Conservation (phyloP, 2,888 invertebrate genomes). For the Pachliopta kotzebuea region DNA sequence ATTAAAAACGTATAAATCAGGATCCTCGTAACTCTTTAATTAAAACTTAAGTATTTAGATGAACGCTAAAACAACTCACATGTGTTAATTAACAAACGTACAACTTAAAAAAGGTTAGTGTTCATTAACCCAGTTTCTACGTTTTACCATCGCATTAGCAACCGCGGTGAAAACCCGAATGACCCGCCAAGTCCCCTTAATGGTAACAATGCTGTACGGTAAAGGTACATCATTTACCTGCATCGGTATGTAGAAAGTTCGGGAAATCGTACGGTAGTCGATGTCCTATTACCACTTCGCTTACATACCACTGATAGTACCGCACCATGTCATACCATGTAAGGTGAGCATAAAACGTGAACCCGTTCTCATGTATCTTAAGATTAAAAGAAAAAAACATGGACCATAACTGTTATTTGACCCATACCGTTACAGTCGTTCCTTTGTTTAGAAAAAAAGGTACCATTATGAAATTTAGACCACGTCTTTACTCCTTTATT, state of each 20-base stretch:
- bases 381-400: slow-evolving; percentile 36
- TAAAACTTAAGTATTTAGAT: background rate
- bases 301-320: slow-evolving; percentile 36
- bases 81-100: slow-evolving; percentile 14
- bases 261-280: slow-evolving; percentile 46
- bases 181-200: slow-evolving; percentile 11
- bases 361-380: slow-evolving; percentile 60
- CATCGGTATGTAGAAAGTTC: slow-evolving; percentile 50
- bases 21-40: background rate
- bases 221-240: slow-evolving; percentile 13
- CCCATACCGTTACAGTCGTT: slow-evolving; percentile 39
- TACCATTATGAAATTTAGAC: background rate
- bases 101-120: slow-evolving; percentile 37
- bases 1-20: background rate
- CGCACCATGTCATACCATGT: slow-evolving; percentile 54
- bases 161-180: slow-evolving; percentile 21
- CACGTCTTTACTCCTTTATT: no score
- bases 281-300: slow-evolving; percentile 37
- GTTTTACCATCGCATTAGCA: slow-evolving; percentile 20
- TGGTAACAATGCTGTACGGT: slow-evolving; percentile 19
- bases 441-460: slow-evolving; percentile 29
- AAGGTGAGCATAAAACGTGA: slow-evolving; percentile 49
- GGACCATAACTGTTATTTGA: slow-evolving; percentile 40
- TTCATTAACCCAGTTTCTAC: slow-evolving; percentile 38
- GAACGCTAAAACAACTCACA: slow-evolving; percentile 5